Percentiles rank a stretch among this genome's conserved stretches.
These are phyloP conservation scores for Pica pica DNA, from an alignment of 2,113 vertebrate genomes.

Conservation along the genomic window DNA sequence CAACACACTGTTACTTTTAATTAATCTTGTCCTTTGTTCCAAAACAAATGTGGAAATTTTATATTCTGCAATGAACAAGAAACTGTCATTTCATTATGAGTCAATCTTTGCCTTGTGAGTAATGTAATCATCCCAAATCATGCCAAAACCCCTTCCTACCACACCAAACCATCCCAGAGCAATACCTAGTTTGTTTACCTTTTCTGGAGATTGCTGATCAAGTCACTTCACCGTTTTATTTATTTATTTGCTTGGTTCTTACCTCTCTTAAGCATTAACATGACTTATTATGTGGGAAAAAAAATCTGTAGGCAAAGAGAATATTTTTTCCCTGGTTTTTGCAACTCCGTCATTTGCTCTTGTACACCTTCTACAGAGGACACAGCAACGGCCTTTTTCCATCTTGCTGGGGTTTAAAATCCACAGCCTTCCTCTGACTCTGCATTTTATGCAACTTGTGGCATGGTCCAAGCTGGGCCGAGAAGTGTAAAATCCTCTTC, in stretches of 20 bases:
- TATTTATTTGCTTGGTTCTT: neutral
- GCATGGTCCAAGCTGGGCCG: neutral
- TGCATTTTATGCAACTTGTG: neutral
- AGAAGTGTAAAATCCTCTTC: neutral
- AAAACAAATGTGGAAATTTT: neutral
- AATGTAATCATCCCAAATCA: neutral
- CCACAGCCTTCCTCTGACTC: neutral
- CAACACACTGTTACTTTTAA: neutral
- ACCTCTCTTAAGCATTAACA: neutral
- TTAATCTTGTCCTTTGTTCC: neutral
- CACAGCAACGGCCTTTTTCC: neutral
- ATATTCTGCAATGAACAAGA: neutral
- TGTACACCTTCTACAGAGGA: neutral
- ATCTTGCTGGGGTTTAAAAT: neutral
- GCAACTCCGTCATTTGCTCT: neutral
- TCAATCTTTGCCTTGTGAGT: neutral
- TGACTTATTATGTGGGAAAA: neutral
- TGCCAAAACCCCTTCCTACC: neutral
- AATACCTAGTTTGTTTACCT: neutral
- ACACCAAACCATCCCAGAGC: neutral
- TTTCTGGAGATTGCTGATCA: neutral
- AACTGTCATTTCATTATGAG: conserved; percentile 13
- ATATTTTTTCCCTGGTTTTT: neutral
- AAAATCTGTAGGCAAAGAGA: neutral
- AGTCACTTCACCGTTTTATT: neutral